Percentiles rank a stretch among this genome's conserved stretches.
Conservation (phyloP, 2,888 invertebrate genomes). For the Papilio gigon region DNA sequence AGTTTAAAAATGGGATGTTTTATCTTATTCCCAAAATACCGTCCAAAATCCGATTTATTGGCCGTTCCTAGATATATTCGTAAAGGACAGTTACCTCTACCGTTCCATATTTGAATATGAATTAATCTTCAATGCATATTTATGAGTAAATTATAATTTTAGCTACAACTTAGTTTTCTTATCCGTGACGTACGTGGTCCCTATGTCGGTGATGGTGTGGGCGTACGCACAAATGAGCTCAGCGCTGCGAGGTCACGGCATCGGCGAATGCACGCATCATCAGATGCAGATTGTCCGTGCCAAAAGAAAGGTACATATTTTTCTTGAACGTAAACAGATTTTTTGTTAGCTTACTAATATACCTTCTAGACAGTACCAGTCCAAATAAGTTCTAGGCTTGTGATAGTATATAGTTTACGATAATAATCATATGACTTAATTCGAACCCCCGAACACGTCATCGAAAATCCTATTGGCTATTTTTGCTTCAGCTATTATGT, state of each 20-base stretch:
- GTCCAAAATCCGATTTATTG: not conserved
- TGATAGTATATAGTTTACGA: too few species aligned
- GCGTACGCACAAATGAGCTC: conserved; percentile 92
- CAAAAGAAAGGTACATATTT: conserved; percentile 87
- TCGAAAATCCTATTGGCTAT: too few species aligned
- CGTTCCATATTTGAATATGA: not conserved
- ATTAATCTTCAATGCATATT: not conserved
- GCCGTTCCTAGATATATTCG: not conserved
- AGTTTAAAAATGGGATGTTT: not conserved
- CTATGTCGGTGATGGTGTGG: conserved; percentile 90
- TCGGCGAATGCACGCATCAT: conserved; percentile 92
- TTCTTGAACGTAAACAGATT: too few species aligned
- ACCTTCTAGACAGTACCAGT: too few species aligned
- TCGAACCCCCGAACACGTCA: too few species aligned
- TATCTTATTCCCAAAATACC: not conserved
- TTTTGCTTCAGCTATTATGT: too few species aligned
- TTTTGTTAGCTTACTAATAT: too few species aligned
- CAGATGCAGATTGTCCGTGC: conserved; percentile 92
- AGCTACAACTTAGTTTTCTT: conserved; percentile 93
- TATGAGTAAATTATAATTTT: conserved; percentile 44
- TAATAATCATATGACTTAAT: too few species aligned
- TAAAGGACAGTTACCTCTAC: not conserved
- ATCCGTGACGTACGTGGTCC: conserved; percentile 90
- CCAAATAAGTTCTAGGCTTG: too few species aligned
- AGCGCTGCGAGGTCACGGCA: conserved; percentile 91